Evolutionary conservation across 2,888 invertebrate genomes (phyloP), one percentile per base, ranked within the genome.

Genomic region (Thereva unica): DNA sequence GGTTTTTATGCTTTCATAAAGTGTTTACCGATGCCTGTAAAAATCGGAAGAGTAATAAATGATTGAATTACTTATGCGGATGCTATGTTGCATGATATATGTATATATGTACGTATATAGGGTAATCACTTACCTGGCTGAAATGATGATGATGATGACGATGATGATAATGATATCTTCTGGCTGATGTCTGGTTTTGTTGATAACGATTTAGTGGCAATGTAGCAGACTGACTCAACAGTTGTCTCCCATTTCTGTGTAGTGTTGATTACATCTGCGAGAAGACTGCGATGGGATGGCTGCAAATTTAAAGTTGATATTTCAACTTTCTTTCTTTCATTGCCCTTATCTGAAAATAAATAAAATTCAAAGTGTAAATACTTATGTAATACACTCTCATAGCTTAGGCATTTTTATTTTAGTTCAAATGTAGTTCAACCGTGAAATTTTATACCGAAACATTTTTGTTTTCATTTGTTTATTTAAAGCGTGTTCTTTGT

Each of bases 191-290:
- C 66, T 3, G 64, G 64, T 49, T 76, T 75, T 44, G 76, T 74
- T 70, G 77, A 73, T 34, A 78, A 71, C 23, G 79, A 77, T 72
- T 79, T 78, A 66, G 76, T 78, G 73, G 78, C 78, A 67, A 80
- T 77, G 73, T 78, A 80, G 69, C 78, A 79, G 63, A 80, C 76
- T 40, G 80, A 79, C 70, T 80, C 80, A 4, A 80, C 74, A 34
- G 79, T 81, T 12, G 80, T 80, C 69, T 81, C 80, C 81, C 80
- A 81, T 73, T 79, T 81, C 70, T 81, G 78, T 67, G 78, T 79
- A 53, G 80, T 77, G 71, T 78, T 80, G 69, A 79, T 79, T 41
- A 74, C 76, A 67, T 78, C 79, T 67, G 77, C 76, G 55, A 78
- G 76, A 2, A 79, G 69, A 9, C 76, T 74, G n/a, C 52, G 65